A percentile compares a stretch with the other conserved stretches of the same genome.
Conservation (phyloP, 1,140 invertebrate species). For the Tribolium madens region DNA sequence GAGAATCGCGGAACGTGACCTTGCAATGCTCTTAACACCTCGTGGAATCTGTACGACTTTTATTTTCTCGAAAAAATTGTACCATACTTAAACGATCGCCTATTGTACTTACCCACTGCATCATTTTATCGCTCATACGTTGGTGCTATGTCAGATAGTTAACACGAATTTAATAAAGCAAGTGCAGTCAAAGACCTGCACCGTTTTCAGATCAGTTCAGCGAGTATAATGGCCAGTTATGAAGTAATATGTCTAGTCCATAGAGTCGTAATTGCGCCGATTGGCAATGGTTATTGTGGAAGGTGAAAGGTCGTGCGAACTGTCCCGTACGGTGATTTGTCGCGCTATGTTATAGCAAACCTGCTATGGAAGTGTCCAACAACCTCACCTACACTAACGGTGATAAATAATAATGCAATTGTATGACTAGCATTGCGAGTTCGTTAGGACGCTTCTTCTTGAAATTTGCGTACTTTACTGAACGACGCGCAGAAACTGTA, state of each 20-base stretch:
- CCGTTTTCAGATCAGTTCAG: constrained; percentile 27
- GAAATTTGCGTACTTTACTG: constrained; percentile 9
- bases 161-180: background rate
- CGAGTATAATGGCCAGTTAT: constrained; percentile 46
- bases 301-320: constrained; percentile 64
- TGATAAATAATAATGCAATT: constrained; percentile 58
- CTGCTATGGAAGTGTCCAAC: constrained; percentile 48
- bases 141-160: background rate
- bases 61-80: constrained; percentile 43
- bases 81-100: background rate
- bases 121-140: background rate
- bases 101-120: background rate
- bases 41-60: constrained; percentile 53
- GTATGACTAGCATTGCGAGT: constrained; percentile 39
- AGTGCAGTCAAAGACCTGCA: background rate
- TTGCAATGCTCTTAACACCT: constrained; percentile 62
- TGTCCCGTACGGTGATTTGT: constrained; percentile 64
- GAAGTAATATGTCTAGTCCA: constrained; percentile 53
- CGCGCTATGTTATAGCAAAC: constrained; percentile 54
- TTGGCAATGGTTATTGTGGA: constrained; percentile 64
- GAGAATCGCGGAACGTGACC: constrained; percentile 60
- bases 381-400: constrained; percentile 55
- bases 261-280: constrained; percentile 60
- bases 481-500: constrained; percentile 18
- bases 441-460: constrained; percentile 17